phyloP scores from a whole-genome alignment of 2,797 vertebrate species.

The Pantherophis alleghaniensis region DNA sequence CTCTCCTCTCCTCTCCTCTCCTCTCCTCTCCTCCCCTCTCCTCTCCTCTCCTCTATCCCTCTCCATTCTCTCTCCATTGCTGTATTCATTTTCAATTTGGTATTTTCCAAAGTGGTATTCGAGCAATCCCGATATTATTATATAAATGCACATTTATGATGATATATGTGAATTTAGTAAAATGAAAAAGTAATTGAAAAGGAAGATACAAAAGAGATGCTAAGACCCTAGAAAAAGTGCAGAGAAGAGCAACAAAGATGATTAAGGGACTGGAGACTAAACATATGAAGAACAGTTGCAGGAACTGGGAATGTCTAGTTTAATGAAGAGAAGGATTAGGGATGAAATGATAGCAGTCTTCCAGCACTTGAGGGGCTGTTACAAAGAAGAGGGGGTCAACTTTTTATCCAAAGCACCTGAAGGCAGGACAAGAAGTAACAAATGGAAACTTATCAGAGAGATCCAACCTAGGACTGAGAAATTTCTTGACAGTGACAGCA shows the following conservation, averaged over 20 bases:
- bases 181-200: too few species aligned
- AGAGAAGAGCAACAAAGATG: neutral
- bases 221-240: neutral
- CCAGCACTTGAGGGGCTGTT: neutral
- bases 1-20: too few species aligned
- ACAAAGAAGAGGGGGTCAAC: neutral
- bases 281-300: neutral
- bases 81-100: too few species aligned
- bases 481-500: neutral
- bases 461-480: neutral
- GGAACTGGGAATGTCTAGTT: neutral
- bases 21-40: too few species aligned
- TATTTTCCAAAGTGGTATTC: too few species aligned
- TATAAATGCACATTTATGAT: too few species aligned
- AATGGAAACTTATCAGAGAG: neutral
- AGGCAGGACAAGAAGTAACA: neutral
- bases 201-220: neutral
- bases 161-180: too few species aligned
- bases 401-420: neutral
- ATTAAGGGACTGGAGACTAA: neutral
- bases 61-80: too few species aligned
- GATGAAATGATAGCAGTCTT: neutral
- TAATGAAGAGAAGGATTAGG: neutral
- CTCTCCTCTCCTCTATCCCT: too few species aligned
- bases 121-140: too few species aligned